phyloP scores from a whole-genome alignment of 1,140 invertebrate species.

The Contarinia nasturtii region DNA sequence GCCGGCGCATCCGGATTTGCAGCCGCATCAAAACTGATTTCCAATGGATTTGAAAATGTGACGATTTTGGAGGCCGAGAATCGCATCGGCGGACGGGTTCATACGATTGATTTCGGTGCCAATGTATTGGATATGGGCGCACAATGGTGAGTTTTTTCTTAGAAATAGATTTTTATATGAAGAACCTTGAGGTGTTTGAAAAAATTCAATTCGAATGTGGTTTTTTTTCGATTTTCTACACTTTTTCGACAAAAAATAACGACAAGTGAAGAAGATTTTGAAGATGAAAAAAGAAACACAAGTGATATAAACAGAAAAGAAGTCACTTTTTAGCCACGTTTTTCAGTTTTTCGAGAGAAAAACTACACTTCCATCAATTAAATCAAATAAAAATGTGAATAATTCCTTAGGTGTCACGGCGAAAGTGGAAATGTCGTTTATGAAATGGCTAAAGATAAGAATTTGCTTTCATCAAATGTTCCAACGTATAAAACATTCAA shows the following conservation, averaged over 20 bases:
- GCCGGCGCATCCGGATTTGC: constrained; percentile 37
- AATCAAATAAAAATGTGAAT: too few species aligned
- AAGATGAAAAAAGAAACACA: too few species aligned
- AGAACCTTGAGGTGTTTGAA: too few species aligned
- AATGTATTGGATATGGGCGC: constrained; percentile 59
- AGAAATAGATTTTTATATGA: too few species aligned
- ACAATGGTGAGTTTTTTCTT: constrained; percentile 31
- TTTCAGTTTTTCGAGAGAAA: too few species aligned
- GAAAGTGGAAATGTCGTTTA: constrained; percentile 49
- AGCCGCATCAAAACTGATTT: constrained; percentile 29
- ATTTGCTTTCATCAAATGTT: constrained; percentile 25
- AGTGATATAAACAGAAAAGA: too few species aligned
- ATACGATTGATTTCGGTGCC: constrained; percentile 35
- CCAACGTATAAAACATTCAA: constrained; percentile 13
- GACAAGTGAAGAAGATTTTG: too few species aligned
- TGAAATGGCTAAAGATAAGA: constrained; percentile 34
- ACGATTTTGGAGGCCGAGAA: constrained; percentile 42
- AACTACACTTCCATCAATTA: too few species aligned
- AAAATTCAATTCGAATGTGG: too few species aligned
- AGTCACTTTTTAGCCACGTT: too few species aligned
- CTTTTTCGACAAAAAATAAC: too few species aligned
- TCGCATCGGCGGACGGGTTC: constrained; percentile 49
- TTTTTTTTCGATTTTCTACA: too few species aligned
- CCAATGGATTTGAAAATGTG: constrained; percentile 31
- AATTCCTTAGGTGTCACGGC: constrained; percentile 59